Conservation (phyloP, 2,797 vertebrate species). For the Spinibarbus caldwelli region DNA sequence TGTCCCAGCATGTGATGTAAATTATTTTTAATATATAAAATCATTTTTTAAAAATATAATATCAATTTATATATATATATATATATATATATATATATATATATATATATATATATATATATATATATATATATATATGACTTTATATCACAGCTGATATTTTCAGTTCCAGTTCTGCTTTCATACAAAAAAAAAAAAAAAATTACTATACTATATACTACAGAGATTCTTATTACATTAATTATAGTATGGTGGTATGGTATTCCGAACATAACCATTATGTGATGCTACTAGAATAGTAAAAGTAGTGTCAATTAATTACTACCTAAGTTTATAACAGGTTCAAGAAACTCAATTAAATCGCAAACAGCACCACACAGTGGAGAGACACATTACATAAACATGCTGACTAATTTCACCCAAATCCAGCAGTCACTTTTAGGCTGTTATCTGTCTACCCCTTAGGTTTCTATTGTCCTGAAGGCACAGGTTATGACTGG, state of each 20-base stretch:
- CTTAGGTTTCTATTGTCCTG: slow-evolving; percentile 87
- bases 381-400: slow-evolving; percentile 26
- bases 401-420: neutral
- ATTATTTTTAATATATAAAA: neutral
- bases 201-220: neutral
- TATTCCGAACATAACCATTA: neutral
- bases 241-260: slow-evolving; percentile 11
- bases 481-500: slow-evolving; percentile 79
- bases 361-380: slow-evolving; percentile 44
- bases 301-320: neutral
- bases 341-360: neutral
- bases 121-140: too few species aligned
- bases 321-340: neutral
- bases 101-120: too few species aligned
- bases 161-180: neutral
- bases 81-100: too few species aligned
- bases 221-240: neutral
- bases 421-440: neutral
- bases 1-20: neutral
- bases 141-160: neutral
- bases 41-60: neutral
- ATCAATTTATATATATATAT: neutral
- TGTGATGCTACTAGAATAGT: neutral
- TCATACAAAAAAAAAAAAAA: neutral
- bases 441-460: slow-evolving; percentile 23